Evolutionary conservation across 2,888 invertebrate genomes (phyloP), one percentile per base, ranked within the genome.

Genomic region (Trileptium ribeirensis): DNA sequence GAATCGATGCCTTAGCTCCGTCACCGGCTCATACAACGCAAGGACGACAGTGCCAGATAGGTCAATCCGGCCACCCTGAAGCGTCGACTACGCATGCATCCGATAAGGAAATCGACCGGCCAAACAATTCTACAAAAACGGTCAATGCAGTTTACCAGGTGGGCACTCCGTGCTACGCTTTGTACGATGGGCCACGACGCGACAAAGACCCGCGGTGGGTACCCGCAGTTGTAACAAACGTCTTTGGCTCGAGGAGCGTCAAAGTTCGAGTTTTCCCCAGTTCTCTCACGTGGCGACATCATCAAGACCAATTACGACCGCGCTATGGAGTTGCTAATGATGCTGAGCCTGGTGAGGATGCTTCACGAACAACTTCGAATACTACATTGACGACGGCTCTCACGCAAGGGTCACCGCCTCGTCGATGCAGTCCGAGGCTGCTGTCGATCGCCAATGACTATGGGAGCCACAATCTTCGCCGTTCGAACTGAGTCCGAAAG

Each of bases 221-320:
- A 3, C 80, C 80, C 24, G 80, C 80, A 33, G 80, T 80, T 8
- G 37, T 80, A 36, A 80, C 31, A 24, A 79, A 80, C 33, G 8
- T 3, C 29, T 15, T 8, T 8, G 80, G 80, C 29, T 29, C 80
- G 39, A 8, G 78, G 3, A 77, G 15, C 19, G 3, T 33, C 81
- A 81, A 80, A 24, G 36, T 80, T n/a, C 80, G 34, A 19, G 80
- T 79, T n/a, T 24, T 15, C 8, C 79, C 79, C n/a, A 79, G 29
- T 8, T 80, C 81, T n/a, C 80, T 80, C 24, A 81, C 80, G 15
- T 80, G 80, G 80, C 3, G 80, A 31, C 8, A 80, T 15, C 80
- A 80, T 80, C 8, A 8, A 80, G 81, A 80, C 15, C 80, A 80
- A 81, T 29, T 80, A 80, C 81, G 31, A 33, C 81, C 80, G 3